Evolutionary conservation across 2,888 invertebrate species (phyloP).

Genomic region (Leucoptera coffeella): DNA sequence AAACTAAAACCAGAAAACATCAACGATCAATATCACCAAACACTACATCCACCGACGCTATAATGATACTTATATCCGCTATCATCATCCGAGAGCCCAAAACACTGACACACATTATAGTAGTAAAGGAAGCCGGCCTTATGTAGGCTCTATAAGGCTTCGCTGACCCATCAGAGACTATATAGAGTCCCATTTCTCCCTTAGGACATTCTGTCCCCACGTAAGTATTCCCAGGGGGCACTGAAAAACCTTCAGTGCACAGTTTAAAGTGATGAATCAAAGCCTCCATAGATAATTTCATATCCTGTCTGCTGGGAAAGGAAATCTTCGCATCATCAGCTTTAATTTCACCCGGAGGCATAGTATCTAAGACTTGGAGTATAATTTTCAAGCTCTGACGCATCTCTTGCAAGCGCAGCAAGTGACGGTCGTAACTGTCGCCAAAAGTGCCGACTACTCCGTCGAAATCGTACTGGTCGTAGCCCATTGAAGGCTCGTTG

Average conservation of each 20-base stretch:
- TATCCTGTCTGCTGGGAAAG: constrained; percentile 68
- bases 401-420: constrained; percentile 64
- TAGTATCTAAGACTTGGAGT: constrained; percentile 73
- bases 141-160: constrained; percentile 65
- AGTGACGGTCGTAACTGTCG: constrained; percentile 77
- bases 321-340: constrained; percentile 75
- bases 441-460: constrained; percentile 75
- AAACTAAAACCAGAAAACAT: no score
- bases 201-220: constrained; percentile 78
- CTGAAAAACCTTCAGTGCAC: constrained; percentile 73
- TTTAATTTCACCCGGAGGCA: constrained; percentile 74
- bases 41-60: constrained; percentile 61
- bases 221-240: constrained; percentile 81
- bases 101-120: constrained; percentile 58
- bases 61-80: constrained; percentile 73
- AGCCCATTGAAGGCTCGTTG: constrained; percentile 77
- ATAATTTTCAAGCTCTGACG: constrained; percentile 74
- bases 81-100: constrained; percentile 60
- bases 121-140: constrained; percentile 52
- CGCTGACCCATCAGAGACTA: constrained; percentile 78
- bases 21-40: constrained; percentile 60
- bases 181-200: constrained; percentile 80
- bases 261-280: constrained; percentile 87
- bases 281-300: constrained; percentile 86
- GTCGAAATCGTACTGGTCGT: constrained; percentile 78